Base-by-base conservation (phyloP, 1,140 invertebrate species). In the Ganaspis sp. region DNA sequence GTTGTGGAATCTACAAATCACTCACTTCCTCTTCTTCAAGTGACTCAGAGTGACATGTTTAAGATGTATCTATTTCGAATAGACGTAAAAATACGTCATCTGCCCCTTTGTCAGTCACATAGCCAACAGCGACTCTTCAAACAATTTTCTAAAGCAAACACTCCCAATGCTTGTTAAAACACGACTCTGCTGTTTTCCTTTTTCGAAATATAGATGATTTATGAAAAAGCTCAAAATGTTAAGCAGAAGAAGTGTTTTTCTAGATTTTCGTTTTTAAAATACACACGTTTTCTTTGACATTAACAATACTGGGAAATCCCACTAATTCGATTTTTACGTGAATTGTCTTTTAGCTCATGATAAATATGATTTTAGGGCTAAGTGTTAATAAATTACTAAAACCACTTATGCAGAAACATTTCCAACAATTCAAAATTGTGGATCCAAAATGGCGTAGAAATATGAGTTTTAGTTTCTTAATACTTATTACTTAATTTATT, bases 61-160 rank as follows among this genome's bases (percentile, higher is more conserved):
- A 26, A 29, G 26, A 64, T 29, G 58, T 64, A 64, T 64, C 58
- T 64, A 64, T 64, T 64, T 12, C 21, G 54, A 64, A 64, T 64
- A 4, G 21, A 64, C 21, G 54, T 64, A 64, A 64, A n/a, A 64
- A 64, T 64, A 64, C 23, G 4, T 29, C 23, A 64, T 29, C 23
- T 29, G 58, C 8, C 58, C 58, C 58, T 64, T 64, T 64, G 58
- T 64, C 58, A 64, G 58, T 64, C 58, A 64, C 58, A 15, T 15
- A 64, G 29, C 11, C n/a, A 26, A 12, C 23, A 26, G 23, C 29
- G 21, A 64, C 23, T 64, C 23, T 29, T 64, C 54, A 29, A 29
- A 64, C 58, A 64, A 29, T 64, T 64, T 29, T 12, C 23, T 64
- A 64, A 29, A 64, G 26, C n/a, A 64, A 64, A 64, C 58, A 64